Percentiles rank a stretch among this genome's conserved stretches.
Conservation (phyloP, 2,113 vertebrate species). For the Ochotona princeps region DNA sequence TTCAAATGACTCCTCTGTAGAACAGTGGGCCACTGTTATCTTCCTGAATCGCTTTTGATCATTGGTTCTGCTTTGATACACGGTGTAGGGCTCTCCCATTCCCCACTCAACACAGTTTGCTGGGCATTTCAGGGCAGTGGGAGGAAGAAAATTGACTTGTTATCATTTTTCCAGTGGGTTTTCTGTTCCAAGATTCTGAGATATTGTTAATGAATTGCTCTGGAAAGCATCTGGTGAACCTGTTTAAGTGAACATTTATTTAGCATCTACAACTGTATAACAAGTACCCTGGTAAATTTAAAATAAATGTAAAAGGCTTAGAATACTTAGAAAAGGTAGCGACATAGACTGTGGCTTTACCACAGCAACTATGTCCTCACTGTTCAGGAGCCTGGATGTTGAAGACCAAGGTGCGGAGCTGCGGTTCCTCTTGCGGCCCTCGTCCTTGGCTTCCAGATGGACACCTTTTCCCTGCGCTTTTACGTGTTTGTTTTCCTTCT, state of each 20-base stretch:
- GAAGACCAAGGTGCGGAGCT: neutral
- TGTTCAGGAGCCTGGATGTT: neutral
- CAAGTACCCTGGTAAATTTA: neutral
- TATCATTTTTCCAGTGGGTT: too few relatives aligned
- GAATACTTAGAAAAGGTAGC: neutral
- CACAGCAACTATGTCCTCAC: neutral
- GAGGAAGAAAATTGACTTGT: neutral
- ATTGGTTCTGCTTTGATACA: neutral
- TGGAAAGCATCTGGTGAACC: neutral
- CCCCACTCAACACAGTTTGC: neutral
- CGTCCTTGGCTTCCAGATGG: neutral
- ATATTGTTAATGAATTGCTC: neutral
- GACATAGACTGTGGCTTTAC: neutral
- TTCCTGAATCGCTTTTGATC: neutral
- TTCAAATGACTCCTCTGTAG: neutral
- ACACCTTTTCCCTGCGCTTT: rapidly evolving
- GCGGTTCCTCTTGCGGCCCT: neutral
- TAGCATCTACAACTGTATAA: neutral
- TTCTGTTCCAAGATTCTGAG: neutral
- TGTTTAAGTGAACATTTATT: neutral
- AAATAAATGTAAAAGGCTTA: neutral
- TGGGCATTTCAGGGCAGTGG: rapidly evolving
- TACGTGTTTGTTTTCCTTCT: neutral
- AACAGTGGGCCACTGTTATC: neutral
- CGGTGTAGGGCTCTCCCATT: neutral